Conservation (phyloP, 2,113 vertebrate species). For the Xyliphius kryptos region DNA sequence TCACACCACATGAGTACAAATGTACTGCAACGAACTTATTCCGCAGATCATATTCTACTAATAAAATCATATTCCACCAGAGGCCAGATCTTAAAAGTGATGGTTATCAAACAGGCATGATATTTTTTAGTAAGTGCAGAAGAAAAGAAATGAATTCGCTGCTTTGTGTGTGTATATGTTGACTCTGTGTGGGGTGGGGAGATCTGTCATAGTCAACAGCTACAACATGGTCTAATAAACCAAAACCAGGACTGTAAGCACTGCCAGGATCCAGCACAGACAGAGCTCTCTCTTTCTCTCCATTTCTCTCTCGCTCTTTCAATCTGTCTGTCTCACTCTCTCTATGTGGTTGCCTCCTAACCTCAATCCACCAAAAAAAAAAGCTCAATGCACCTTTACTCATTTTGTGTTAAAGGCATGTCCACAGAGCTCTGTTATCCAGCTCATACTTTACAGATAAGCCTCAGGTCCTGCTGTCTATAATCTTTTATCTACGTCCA, state of each 20-base stretch:
- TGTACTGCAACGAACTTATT: constrained; percentile 7
- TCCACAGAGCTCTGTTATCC: constrained; percentile 22
- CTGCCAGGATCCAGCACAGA: constrained; percentile 3
- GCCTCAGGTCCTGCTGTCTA: too few relatives aligned
- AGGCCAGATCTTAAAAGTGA: not conserved
- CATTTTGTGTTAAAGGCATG: constrained; percentile 3
- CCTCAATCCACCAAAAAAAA: constrained; percentile 22
- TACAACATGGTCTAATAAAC: constrained; percentile 19
- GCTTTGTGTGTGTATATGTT: not conserved
- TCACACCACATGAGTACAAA: constrained; percentile 31
- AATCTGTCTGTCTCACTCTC: not conserved
- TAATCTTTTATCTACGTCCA: too few relatives aligned
- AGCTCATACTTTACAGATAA: not conserved
- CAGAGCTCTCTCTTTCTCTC: too few relatives aligned
- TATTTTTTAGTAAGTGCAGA: not conserved
- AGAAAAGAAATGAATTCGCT: too few relatives aligned
- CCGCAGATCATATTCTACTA: not conserved
- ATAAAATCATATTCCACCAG: not conserved
- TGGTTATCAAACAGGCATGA: not conserved
- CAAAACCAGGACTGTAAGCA: not conserved
- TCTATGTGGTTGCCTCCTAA: constrained; percentile 1
- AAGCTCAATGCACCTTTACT: constrained; percentile 11
- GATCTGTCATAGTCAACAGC: constrained; percentile 10
- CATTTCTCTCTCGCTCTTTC: too few relatives aligned
- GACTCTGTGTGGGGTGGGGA: not conserved